Evolutionary conservation across 2,888 invertebrate genomes (phyloP).

Genomic region (Peribatodes rhomboidaria): DNA sequence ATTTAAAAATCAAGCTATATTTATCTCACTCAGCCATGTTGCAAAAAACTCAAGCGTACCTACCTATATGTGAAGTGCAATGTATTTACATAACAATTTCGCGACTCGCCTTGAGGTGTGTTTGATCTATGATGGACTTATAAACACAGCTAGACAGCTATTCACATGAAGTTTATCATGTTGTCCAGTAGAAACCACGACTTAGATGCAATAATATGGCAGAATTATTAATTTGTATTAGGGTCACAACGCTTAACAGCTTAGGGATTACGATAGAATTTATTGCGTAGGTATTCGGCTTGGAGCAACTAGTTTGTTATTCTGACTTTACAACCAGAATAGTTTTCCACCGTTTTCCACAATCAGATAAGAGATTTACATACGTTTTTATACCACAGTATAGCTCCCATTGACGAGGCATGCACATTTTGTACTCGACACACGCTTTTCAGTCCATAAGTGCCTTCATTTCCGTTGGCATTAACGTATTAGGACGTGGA

Average conservation of each 20-base stretch:
- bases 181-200: background rate
- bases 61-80: constrained; percentile 61
- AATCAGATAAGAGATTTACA: constrained; percentile 37
- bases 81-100: constrained; percentile 78
- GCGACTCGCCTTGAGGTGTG: constrained; percentile 65
- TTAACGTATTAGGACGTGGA: constrained; percentile 67
- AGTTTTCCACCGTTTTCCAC: constrained; percentile 37
- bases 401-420: constrained; percentile 63
- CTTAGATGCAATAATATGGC: constrained; percentile 7
- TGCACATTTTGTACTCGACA: constrained; percentile 66
- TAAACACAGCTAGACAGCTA: constrained; percentile 30
- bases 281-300: background rate
- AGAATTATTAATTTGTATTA: constrained; percentile 31
- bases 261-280: constrained; percentile 10
- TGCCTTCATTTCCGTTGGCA: constrained; percentile 75
- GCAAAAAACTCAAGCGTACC: constrained; percentile 53
- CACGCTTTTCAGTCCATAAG: constrained; percentile 69
- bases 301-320: background rate
- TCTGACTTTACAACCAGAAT: constrained; percentile 1
- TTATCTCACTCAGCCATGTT: constrained; percentile 30
- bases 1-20: constrained; percentile 9
- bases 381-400: constrained; percentile 45
- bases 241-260: constrained; percentile 19
- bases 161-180: constrained; percentile 10
- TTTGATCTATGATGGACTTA: constrained; percentile 30